Evolutionary conservation across 64 coral and sea anemone genomes (phyloP).

Genomic region (Platygyra sinensis): DNA sequence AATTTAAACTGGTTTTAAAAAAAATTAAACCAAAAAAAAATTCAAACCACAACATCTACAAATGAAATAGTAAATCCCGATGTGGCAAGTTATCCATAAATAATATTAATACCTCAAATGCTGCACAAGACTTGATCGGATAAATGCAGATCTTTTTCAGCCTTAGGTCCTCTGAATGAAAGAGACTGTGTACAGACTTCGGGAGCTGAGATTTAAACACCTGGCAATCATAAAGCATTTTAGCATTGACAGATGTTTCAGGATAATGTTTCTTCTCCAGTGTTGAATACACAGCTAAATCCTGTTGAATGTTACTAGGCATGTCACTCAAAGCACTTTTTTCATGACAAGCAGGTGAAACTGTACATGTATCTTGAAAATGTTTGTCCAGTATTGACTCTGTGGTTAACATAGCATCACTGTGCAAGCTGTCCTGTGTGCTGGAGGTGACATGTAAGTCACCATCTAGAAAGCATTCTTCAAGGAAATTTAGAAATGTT

Average conservation of each 20-base stretch:
- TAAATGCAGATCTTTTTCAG: conserved; percentile 83
- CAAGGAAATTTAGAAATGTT: conserved; percentile 77
- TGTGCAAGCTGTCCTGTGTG: not conserved
- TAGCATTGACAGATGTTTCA: not conserved
- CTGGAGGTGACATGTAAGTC: not conserved
- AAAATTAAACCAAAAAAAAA: too few species aligned
- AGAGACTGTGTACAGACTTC: not conserved
- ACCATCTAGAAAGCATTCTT: conserved; percentile 82
- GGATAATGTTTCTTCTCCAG: not conserved
- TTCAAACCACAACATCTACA: too few species aligned
- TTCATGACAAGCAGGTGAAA: not conserved
- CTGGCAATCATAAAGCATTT: not conserved
- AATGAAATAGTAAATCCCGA: too few species aligned
- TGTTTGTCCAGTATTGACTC: not conserved
- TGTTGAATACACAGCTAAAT: not conserved
- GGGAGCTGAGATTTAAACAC: not conserved
- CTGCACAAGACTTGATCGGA: conserved; percentile 97
- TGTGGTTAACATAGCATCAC: not conserved
- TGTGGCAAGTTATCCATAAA: too few species aligned
- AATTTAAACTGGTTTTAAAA: too few species aligned
- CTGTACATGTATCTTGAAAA: not conserved
- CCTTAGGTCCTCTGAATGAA: not conserved
- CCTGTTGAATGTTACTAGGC: not conserved
- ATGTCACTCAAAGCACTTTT: not conserved
- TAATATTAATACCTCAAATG: conserved; percentile 72